These are phyloP conservation scores for Zalophus californianus DNA, from an alignment of 2,797 vertebrate genomes.

Conservation along the genomic window DNA sequence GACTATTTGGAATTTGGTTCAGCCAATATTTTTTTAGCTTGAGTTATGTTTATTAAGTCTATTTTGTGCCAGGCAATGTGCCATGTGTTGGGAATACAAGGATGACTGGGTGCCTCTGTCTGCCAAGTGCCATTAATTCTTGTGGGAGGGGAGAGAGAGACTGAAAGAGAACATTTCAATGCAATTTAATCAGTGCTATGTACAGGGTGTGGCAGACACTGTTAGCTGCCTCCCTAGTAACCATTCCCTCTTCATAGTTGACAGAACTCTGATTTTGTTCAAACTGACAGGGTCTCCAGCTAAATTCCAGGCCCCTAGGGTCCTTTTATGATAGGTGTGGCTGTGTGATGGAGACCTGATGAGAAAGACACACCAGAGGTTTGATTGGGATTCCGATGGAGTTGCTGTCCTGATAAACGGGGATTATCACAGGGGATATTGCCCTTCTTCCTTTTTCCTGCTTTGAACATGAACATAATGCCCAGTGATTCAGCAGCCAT, in stretches of 20 bases:
- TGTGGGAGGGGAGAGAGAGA: neutral
- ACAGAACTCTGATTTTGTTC: neutral
- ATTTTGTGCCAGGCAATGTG: conserved; percentile 59
- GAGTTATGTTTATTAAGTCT: conserved; percentile 46
- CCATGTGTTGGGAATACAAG: neutral
- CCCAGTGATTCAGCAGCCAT: neutral
- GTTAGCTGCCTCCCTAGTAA: neutral
- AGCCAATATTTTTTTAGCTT: neutral
- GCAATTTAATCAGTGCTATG: neutral
- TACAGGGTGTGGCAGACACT: neutral
- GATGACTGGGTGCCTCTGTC: neutral
- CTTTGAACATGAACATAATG: neutral
- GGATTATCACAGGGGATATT: neutral
- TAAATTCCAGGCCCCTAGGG: neutral
- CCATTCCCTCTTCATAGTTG: neutral
- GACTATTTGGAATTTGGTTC: neutral
- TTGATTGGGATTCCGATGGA: neutral
- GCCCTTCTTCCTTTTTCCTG: neutral
- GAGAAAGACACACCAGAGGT: neutral
- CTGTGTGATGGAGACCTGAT: neutral
- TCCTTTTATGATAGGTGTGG: neutral
- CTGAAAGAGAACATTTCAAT: conserved; percentile 47
- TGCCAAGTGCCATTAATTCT: conserved; percentile 43
- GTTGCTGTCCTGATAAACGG: neutral
- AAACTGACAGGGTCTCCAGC: neutral